Evolutionary conservation across 2,113 vertebrate species (phyloP).

Genomic region (Alligator mississippiensis): DNA sequence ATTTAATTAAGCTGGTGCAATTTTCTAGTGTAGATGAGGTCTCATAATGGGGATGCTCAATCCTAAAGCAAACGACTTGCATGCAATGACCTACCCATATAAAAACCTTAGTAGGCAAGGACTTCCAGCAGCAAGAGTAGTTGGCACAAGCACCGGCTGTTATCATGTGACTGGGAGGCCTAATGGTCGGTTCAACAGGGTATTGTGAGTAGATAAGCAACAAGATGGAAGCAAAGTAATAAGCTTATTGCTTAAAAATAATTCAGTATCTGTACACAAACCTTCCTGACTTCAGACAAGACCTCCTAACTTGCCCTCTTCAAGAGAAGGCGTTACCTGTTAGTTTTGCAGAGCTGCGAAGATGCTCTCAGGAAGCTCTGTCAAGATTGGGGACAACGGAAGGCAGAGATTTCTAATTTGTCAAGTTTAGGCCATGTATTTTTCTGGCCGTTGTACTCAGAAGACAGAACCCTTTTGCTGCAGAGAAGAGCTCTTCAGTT

Average conservation of each 20-base stretch:
- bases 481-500: not conserved
- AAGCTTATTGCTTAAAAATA: not conserved
- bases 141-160: not conserved
- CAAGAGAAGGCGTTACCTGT: too few relatives aligned
- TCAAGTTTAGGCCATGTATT: conserved; percentile 2
- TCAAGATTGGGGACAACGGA: not conserved
- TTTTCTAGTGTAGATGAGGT: not conserved
- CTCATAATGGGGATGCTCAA: conserved; percentile 28
- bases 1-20: not conserved
- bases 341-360: not conserved
- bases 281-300: not conserved
- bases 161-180: not conserved
- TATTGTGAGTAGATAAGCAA: not conserved
- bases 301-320: not conserved
- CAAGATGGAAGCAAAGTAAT: not conserved
- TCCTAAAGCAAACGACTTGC: conserved; percentile 24
- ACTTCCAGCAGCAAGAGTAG: not conserved
- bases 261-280: not conserved
- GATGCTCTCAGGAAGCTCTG: not conserved
- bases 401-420: not conserved
- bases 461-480: not conserved
- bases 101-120: not conserved
- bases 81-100: not conserved
- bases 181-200: not conserved
- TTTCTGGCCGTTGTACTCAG: not conserved